Evolutionary conservation across 1,140 invertebrate genomes (phyloP), one percentile per base, ranked within the genome.

Genomic region (Ctenoplectra terminalis): DNA sequence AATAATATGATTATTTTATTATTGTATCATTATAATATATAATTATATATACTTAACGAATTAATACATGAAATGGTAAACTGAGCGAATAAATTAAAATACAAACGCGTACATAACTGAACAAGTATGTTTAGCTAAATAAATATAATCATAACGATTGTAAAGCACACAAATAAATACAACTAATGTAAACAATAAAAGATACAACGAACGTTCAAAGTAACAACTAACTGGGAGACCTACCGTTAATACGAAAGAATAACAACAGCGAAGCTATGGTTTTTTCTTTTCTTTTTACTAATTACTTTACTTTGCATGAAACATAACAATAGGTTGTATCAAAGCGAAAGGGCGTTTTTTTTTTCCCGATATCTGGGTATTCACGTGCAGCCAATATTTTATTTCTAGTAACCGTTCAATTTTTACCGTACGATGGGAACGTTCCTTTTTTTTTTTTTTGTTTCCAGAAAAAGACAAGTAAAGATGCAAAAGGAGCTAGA

Each of bases 401-500:
- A 29, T 17, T n/a, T 20, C 34, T 26, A 1, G 48, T 34, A 13
- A 1, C 60, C 34, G 5, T 26, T 58, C 15, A 13, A 23, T 8
- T 4, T 13, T 37, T 23, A 54, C n/a, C 6, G 26, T 50, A 72
- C n/a, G 9, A 1, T 23, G 43, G 46, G 20, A 9, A 34, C 72
- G 66, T 56, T 58, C 26, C 66, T 78, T 78, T 58, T 78, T 58
- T 13, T 76, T 64, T 72, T 76, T 85, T 52, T 85, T 40, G 40
- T 88, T 95, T 95, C n/a, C 94, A 98, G 97, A 92, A 97, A 97
- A 94, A 95, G 96, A 91, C 97, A 97, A 92, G 97, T 96, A 70
- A 97, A 97, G 93, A 95, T 99, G 90, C 96, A 97, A 91, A 97
- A 97, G 93, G 98, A 99, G 88, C 94, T 99, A 43, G 98, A 98